Base-by-base conservation (phyloP, 2,888 invertebrate species). In the Matsumyia berberina region DNA sequence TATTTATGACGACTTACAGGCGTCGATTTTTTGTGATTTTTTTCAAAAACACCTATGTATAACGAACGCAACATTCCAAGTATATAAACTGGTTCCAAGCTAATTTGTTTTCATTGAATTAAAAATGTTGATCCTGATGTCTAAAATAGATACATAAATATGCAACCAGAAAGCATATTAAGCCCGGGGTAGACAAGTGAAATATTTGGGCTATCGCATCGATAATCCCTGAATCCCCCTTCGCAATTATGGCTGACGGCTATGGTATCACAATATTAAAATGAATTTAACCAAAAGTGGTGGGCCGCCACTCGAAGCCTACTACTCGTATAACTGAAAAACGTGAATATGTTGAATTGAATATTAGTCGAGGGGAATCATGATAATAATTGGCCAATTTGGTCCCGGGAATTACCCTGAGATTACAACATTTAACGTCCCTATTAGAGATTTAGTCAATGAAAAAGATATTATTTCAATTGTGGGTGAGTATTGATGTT, bases 331-430 rank as follows among this genome's bases (percentile, higher is more conserved):
- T 78, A 70, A 29, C 57, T 39, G 58, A 2, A 78, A 60, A 64
- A 46, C 70, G 55, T 78, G 57, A 66, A 79, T 72, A 79, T 79
- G 72, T 72, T 72, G 79, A 79, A 79, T 79, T 79, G 79, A 79
- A 79, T 72, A 79, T 79, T 79, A 79, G 72, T 72, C 79, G 49
- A 72, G 79, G 64, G 72, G 58, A 72, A 79, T 72, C 79, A 66
- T 79, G 79, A 79, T 79, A 79, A 79, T 79, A 79, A 79, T 79
- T 79, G 79, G 79, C 72, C 79, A 79, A 79, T 79, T 79, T 79
- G 72, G 79, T 66, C 57, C 64, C 72, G 79, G 79, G 79, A 79
- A 79, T 79, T 79, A 72, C 64, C 66, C 72, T 29, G 72, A 72
- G 79, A 79, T 79, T 79, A 79, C 79, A 79, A 58, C 79, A 66